These are phyloP conservation scores for Zhuqinia jingwanae DNA, from an alignment of 2,888 invertebrate species.

Conservation along the genomic window DNA sequence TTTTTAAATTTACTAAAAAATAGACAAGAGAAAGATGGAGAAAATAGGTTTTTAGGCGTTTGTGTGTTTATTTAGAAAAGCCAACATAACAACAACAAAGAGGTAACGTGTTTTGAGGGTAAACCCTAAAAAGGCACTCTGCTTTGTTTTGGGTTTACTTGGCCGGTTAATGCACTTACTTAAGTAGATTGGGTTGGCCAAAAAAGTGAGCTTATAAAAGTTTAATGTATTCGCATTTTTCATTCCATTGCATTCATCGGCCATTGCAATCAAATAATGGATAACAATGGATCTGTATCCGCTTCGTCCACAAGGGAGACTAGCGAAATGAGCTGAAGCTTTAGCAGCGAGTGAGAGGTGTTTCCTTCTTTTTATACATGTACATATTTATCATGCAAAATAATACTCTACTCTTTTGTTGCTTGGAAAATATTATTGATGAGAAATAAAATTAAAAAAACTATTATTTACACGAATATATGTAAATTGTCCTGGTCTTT, in stretches of 20 bases:
- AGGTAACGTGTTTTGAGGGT: not conserved
- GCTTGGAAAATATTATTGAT: too few relatives aligned
- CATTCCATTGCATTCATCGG: constrained; percentile 9
- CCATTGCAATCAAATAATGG: too few relatives aligned
- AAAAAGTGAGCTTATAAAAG: not conserved
- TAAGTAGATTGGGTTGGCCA: not conserved
- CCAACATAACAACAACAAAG: not conserved
- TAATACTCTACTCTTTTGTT: not conserved
- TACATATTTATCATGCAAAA: not conserved
- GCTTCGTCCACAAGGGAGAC: too few relatives aligned
- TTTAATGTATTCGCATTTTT: constrained; percentile 11
- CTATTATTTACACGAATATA: not conserved
- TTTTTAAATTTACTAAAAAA: not conserved
- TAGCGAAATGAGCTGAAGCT: too few relatives aligned
- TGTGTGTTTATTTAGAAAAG: not conserved
- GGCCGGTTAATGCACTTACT: not conserved
- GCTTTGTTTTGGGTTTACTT: not conserved
- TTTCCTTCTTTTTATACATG: not conserved
- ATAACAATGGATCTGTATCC: constrained; percentile 1
- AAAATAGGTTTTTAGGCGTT: not conserved
- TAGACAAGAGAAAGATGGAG: not conserved
- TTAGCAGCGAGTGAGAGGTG: not conserved
- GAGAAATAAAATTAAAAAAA: not conserved
- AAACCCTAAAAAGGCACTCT: not conserved
- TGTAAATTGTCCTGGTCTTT: too few relatives aligned